Conservation (phyloP, 2,888 invertebrate genomes). For the Eupelmus urozonus region DNA sequence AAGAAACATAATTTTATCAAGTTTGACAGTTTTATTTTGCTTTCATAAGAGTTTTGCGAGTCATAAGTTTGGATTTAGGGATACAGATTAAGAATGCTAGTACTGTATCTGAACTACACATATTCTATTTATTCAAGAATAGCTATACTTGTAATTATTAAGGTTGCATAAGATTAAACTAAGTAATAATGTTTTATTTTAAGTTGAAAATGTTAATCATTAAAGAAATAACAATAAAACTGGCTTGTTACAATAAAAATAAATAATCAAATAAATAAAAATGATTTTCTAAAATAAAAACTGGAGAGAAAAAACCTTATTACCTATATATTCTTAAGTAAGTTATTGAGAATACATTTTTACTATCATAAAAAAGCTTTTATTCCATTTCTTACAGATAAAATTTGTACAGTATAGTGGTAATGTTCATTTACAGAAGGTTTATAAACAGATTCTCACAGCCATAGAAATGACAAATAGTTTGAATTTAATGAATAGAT, state of each 20-base stretch:
- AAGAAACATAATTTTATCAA: not conserved
- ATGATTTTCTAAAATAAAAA: too few species aligned
- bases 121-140: not conserved
- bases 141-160: slow-evolving; percentile 10
- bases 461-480: too few species aligned
- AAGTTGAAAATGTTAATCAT: slow-evolving; percentile 18
- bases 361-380: too few species aligned
- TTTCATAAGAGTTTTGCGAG: not conserved
- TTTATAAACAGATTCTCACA: not conserved
- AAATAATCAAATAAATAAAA: too few species aligned
- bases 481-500: too few species aligned
- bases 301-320: too few species aligned
- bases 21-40: slow-evolving; percentile 8
- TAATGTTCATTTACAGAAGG: too few species aligned
- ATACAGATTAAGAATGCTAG: not conserved
- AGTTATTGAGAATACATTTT: too few species aligned
- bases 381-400: not conserved
- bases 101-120: not conserved
- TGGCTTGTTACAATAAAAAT: slow-evolving; percentile 23
- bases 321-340: too few species aligned
- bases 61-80: not conserved
- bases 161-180: not conserved
- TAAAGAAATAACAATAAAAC: slow-evolving; percentile 23
- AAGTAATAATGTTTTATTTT: not conserved
- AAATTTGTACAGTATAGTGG: not conserved